phyloP scores from a whole-genome alignment of 2,888 invertebrate species.

The Lithosia quadra region DNA sequence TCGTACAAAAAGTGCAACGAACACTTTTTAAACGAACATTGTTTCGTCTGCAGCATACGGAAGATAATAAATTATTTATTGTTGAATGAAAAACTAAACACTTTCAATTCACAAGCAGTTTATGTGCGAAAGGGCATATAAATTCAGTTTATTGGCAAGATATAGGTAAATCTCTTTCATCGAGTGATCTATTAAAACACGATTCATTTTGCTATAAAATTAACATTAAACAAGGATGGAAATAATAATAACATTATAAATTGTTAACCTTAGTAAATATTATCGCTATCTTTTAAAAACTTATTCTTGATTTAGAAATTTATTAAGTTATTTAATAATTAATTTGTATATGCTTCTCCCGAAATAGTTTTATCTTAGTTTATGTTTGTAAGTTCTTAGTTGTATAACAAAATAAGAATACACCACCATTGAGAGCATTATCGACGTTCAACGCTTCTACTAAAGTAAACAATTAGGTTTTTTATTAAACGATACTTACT shows the following conservation, averaged over 20 bases:
- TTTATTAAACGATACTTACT: too few species aligned
- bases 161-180: conserved; percentile 16
- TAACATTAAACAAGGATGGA: conserved; percentile 41
- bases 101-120: neutral
- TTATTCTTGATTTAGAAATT: conserved; percentile 29
- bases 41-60: conserved; percentile 1
- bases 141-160: conserved; percentile 7
- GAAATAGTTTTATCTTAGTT: conserved; percentile 25
- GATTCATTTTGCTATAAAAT: conserved; percentile 40
- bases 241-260: conserved; percentile 35
- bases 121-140: neutral
- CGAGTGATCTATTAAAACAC: conserved; percentile 33
- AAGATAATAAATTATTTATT: conserved; percentile 6
- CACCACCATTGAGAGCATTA: neutral
- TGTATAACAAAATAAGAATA: conserved; percentile 15
- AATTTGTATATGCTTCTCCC: conserved; percentile 13
- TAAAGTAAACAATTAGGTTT: neutral
- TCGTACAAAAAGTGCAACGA: conserved; percentile 14
- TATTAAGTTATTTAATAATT: conserved; percentile 29
- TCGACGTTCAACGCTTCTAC: neutral
- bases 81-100: neutral
- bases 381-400: conserved; percentile 20
- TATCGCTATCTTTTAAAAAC: conserved; percentile 35
- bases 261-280: conserved; percentile 33
- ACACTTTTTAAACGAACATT: conserved; percentile 11